Evolutionary conservation across 35 echinoderm and acorn worm genomes (phyloP), one percentile per base, ranked within the genome.

Genomic region (Apostichopus parvimensis): DNA sequence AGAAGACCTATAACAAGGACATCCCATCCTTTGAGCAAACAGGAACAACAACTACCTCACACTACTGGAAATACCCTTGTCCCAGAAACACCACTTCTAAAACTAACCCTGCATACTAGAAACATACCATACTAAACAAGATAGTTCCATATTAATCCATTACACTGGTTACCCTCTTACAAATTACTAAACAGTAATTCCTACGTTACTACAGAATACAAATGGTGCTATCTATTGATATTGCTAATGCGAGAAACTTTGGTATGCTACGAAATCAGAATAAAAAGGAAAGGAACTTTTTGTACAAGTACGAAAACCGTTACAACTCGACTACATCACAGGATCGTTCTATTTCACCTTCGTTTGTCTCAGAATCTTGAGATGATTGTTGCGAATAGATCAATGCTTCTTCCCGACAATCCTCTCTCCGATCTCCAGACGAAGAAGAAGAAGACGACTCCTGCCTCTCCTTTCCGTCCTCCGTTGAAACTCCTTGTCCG

Each of bases 261-360:
- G 71, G 71, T 75, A 45, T 45, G 34, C 34, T 45, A 45, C 2
- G 3, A 45, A 45, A 45, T 45, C 34, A 45, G 34, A 45, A 8
- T 61, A 9, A 9, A 61, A 61, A 61, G 7, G n/a, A 18, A 54
- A 82, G 79, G 45, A 82, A 57, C 22, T 52, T 5, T n/a, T 5
- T n/a, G 8, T 24, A 82, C 79, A 53, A 82, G 13, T 18, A 22
- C 0, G 20, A n/a, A 14, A 75, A 75, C 71, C n/a, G 14, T 80
- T 80, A 80, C 18, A 80, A 17, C 28, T 80, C 78, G 0, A 80
- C 78, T 6, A 80, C 9, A 80, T 45, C 78, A 80, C 78, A 80
- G 18, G 78, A 80, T 0, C 24, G 9, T 52, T 52, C 78, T 17
- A 45, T 80, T 52, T 80, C 78, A 3, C 18, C 18, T 17, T 80